Conservation (phyloP, 1,140 invertebrate species). For the Drosophila kurseongensis region DNA sequence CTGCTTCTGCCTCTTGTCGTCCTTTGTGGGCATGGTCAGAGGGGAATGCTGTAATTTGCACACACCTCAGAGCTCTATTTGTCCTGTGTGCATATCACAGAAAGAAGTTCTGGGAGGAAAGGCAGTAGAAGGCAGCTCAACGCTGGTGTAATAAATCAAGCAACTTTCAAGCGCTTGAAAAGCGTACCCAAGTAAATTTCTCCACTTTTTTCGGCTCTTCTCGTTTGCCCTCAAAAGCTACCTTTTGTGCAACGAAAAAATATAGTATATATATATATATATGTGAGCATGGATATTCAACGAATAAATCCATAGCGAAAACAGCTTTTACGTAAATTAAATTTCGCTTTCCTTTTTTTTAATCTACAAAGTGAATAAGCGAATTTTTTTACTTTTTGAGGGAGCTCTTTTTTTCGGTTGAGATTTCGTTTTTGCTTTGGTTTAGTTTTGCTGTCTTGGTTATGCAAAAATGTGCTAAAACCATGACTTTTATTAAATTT, state of each 20-base stretch:
- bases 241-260: conserved; percentile 66
- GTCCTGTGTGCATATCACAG: conserved; percentile 60
- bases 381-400: conserved; percentile 48
- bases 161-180: conserved; percentile 80
- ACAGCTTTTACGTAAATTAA: conserved; percentile 81
- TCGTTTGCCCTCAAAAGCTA: conserved; percentile 59
- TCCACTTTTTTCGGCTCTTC: conserved; percentile 21
- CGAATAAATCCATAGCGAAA: conserved; percentile 66
- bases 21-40: conserved; percentile 59
- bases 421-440: conserved; percentile 24
- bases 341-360: conserved; percentile 72
- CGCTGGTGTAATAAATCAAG: conserved; percentile 75
- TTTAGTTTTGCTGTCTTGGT: conserved; percentile 39
- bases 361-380: conserved; percentile 82
- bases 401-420: conserved; percentile 38
- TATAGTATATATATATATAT: conserved; percentile 34
- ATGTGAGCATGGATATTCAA: conserved; percentile 39
- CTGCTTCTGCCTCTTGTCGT: conserved; percentile 26
- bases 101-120: background rate
- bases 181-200: conserved; percentile 67
- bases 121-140: conserved; percentile 5
- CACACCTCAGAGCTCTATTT: conserved; percentile 66
- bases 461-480: conserved; percentile 63
- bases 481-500: conserved; percentile 83
- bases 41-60: conserved; percentile 76